Conservation (phyloP, 2,797 vertebrate genomes). For the Malurus splendens region DNA sequence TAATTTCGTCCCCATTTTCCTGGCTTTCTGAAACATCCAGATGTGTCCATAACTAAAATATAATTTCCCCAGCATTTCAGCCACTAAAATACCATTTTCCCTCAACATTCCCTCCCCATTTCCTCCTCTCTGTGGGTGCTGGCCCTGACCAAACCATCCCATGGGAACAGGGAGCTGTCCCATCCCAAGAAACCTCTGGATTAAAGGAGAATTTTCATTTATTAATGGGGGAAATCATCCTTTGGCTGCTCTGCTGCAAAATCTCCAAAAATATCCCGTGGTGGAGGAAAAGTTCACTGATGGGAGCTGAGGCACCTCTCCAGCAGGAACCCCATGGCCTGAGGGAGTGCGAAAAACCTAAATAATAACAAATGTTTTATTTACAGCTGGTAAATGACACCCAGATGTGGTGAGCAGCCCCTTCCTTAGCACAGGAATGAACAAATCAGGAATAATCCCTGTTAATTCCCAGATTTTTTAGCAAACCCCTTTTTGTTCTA, state of each 20-base stretch:
- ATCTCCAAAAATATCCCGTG: background rate
- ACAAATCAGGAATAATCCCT: background rate
- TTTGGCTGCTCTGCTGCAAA: background rate
- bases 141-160: background rate
- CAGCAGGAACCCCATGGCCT: background rate
- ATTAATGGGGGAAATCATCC: background rate
- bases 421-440: background rate
- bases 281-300: background rate
- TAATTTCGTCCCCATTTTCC: too few relatives aligned
- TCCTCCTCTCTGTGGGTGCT: too few relatives aligned
- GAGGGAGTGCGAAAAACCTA: background rate
- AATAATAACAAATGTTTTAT: background rate
- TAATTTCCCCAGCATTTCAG: too few relatives aligned
- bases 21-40: too few relatives aligned
- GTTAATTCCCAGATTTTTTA: background rate
- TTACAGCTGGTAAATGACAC: background rate
- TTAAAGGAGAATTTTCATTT: background rate
- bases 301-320: background rate
- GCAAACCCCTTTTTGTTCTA: background rate
- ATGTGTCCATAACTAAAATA: too few relatives aligned
- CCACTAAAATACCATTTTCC: too few relatives aligned
- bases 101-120: too few relatives aligned
- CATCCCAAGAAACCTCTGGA: fast-evolving
- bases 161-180: background rate
- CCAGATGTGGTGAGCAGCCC: background rate